Evolutionary conservation across 2,113 vertebrate genomes (phyloP).

Genomic region (Sebastes fasciatus): DNA sequence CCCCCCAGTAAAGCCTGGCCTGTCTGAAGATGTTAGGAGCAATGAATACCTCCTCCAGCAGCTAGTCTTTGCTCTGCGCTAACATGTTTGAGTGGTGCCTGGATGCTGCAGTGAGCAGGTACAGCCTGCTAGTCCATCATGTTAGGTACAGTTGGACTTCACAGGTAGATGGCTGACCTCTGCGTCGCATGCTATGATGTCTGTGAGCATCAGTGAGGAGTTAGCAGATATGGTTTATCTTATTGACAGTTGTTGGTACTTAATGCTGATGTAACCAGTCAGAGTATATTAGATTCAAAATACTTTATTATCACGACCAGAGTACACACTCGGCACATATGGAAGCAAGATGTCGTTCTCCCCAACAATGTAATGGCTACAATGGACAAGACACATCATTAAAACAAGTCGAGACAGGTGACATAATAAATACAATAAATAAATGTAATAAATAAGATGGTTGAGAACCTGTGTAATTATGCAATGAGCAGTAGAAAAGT

Average conservation of each 20-base stretch:
- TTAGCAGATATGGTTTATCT: background rate
- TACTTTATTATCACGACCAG: too few relatives aligned
- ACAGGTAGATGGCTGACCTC: background rate
- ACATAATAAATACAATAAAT: too few relatives aligned
- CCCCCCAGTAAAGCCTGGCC: conserved; percentile 19
- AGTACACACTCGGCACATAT: too few relatives aligned
- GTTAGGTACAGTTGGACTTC: background rate
- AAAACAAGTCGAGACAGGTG: too few relatives aligned
- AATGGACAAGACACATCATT: too few relatives aligned
- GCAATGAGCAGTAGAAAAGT: too few relatives aligned
- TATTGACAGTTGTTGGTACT: background rate
- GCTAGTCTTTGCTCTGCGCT: background rate
- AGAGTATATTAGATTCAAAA: too few relatives aligned
- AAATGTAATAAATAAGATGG: too few relatives aligned
- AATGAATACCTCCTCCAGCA: conserved; percentile 11
- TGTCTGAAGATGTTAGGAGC: conserved; percentile 54
- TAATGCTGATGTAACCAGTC: background rate
- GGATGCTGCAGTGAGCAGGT: background rate
- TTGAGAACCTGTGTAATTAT: too few relatives aligned
- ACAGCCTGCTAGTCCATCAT: background rate
- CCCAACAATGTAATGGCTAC: too few relatives aligned
- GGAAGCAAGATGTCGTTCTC: too few relatives aligned
- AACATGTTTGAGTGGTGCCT: background rate
- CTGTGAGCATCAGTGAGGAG: background rate
- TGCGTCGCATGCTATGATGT: background rate